A percentile compares a stretch with the other conserved stretches of the same genome.
Evolutionary conservation across 2,888 invertebrate species (phyloP).

Genomic region (Caenorhabditis uteleia): DNA sequence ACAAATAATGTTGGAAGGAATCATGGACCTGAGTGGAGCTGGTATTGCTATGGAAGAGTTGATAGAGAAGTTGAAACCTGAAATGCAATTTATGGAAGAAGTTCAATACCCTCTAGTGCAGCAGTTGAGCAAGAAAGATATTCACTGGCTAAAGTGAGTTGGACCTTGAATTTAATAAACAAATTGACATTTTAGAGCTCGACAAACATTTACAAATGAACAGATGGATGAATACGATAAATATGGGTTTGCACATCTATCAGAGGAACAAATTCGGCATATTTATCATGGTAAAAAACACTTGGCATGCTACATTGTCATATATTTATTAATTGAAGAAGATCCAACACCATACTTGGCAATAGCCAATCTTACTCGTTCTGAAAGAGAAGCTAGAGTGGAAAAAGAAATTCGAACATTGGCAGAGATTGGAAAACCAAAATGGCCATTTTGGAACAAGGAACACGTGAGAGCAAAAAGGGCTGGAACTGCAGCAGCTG

Average conservation of each 20-base stretch:
- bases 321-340: conserved; percentile 3
- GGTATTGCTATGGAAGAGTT: conserved; percentile 37
- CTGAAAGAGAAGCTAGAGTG: conserved; percentile 36
- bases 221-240: conserved; percentile 47
- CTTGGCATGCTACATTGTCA: not conserved
- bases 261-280: conserved; percentile 43
- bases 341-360: conserved; percentile 12
- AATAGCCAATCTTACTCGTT: conserved; percentile 23
- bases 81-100: conserved; percentile 45
- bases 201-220: conserved; percentile 29
- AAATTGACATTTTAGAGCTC: conserved; percentile 25
- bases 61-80: conserved; percentile 21
- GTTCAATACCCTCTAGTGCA: conserved; percentile 55
- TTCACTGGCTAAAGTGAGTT: conserved; percentile 44
- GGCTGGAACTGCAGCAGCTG: not conserved
- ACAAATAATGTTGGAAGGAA: conserved; percentile 48
- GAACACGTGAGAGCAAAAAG: conserved; percentile 20
- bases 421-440: conserved; percentile 34
- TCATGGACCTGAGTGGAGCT: conserved; percentile 50
- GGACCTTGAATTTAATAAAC: not conserved
- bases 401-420: conserved; percentile 50
- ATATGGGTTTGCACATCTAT: conserved; percentile 49
- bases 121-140: conserved; percentile 48
- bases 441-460: conserved; percentile 45
- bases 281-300: conserved; percentile 41